phyloP scores from a whole-genome alignment of 2,113 vertebrate species.

The Coracopsis vasa region DNA sequence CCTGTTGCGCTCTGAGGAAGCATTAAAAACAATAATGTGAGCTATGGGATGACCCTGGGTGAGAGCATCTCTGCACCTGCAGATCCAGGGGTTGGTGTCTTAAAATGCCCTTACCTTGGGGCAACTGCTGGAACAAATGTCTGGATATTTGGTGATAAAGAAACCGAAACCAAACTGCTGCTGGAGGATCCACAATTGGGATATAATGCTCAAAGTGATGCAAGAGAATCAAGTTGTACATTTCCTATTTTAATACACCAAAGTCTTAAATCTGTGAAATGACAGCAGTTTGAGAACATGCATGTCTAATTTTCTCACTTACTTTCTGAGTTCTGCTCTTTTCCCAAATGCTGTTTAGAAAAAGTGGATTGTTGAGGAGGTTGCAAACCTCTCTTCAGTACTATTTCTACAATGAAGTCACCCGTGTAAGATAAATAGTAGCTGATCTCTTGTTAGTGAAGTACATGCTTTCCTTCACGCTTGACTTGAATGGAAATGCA shows the following conservation, averaged over 20 bases:
- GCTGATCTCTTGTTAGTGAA: background rate
- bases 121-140: accelerated
- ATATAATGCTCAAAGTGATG: background rate
- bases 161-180: background rate
- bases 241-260: background rate
- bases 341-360: background rate
- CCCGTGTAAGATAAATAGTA: background rate
- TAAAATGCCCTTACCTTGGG: background rate
- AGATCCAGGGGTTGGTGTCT: accelerated
- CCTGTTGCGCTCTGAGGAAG: background rate
- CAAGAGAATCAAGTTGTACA: accelerated
- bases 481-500: background rate
- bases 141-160: accelerated
- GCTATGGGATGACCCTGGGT: background rate
- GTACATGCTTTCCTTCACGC: background rate
- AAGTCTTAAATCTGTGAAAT: background rate
- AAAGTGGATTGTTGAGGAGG: background rate
- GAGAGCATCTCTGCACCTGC: background rate
- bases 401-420: background rate
- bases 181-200: too few relatives aligned
- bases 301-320: accelerated
- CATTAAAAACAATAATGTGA: background rate
- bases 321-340: background rate
- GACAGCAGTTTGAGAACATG: accelerated
- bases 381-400: background rate